Evolutionary conservation across 2,888 invertebrate genomes (phyloP), one percentile per base, ranked within the genome.

Genomic region (Cephus pulcher): DNA sequence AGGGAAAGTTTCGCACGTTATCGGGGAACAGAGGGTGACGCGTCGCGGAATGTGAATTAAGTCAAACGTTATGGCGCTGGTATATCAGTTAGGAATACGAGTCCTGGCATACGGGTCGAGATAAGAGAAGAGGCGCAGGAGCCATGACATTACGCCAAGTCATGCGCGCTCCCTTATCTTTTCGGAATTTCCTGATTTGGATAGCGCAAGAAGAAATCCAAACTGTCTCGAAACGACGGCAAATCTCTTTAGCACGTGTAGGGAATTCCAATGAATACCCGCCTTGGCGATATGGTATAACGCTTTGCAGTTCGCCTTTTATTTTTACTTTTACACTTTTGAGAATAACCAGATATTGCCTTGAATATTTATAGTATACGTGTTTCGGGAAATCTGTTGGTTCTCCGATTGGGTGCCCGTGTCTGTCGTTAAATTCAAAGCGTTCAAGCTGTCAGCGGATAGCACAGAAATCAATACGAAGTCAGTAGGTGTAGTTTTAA

Each of bases 221-320:
- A 56, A 78, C 79, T 77, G 78, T 84, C 79, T 82, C 81, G 74
- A 79, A 79, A 75, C 79, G 77, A 81, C 80, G 82, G 79, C 82
- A 84, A 86, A 87, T 87, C 85, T 84, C 80, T 84, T 84, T 79
- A 82, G 84, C 80, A 82, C 85, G 85, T 86, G 85, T 82, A 78
- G 75, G 34, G 85, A 85, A 84, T 85, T 75, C 80, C 76, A 83
- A 87, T 85, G 77, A 77, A 78, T 78, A 73, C 73, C 80, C 74
- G 80, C 30, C 74, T 37, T 74, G 56, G 80, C 73, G 75, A 34
- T 33, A 11, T 76, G 69, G 34, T 78, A 75, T 75, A 75, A 74
- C 79, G 74, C 73, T 35, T 75, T 75, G 11, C 69, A 68, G 11
- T 40, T 40, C 6, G 2, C 40, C 40, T 40, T 40, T 4, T 6